Conservation (phyloP, 2,113 vertebrate genomes). For the Pseudonaja textilis region DNA sequence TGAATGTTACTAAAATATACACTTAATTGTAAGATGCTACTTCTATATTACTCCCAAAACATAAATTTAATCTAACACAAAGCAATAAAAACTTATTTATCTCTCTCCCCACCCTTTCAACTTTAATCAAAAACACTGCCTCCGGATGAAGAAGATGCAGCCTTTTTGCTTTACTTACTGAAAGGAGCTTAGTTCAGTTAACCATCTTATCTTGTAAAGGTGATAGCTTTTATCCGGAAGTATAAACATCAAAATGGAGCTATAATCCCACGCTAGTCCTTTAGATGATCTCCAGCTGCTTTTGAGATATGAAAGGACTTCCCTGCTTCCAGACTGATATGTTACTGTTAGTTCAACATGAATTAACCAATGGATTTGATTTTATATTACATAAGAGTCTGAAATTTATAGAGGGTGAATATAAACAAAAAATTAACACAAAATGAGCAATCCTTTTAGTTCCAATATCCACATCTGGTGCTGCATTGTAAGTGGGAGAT, state of each 20-base stretch:
- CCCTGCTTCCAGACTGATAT: conserved; percentile 1
- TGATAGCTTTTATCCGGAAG: conserved; percentile 59
- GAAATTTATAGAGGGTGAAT: neutral
- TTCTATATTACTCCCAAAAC: conserved; percentile 43
- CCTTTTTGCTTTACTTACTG: conserved; percentile 65
- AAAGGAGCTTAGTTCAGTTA: conserved; percentile 66
- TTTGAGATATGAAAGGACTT: conserved; percentile 31
- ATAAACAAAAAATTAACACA: neutral
- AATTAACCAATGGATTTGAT: neutral
- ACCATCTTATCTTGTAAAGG: conserved; percentile 64
- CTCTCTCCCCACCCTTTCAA: neutral
- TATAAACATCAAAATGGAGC: conserved; percentile 61
- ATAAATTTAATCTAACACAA: neutral
- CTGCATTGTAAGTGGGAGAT: neutral
- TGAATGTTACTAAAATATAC: conserved; percentile 62
- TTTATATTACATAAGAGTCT: neutral
- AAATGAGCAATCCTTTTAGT: neutral
- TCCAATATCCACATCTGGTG: neutral
- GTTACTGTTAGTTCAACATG: neutral
- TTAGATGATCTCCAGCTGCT: conserved; percentile 49
- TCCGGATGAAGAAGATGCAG: conserved; percentile 59
- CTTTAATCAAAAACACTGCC: conserved; percentile 67
- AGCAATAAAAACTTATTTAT: conserved; percentile 13
- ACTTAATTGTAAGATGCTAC: conserved; percentile 57
- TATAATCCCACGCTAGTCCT: conserved; percentile 57